Percentiles rank a stretch among this genome's conserved stretches.
Evolutionary conservation across 2,888 invertebrate species (phyloP).

Genomic region (Agriopis marginaria): DNA sequence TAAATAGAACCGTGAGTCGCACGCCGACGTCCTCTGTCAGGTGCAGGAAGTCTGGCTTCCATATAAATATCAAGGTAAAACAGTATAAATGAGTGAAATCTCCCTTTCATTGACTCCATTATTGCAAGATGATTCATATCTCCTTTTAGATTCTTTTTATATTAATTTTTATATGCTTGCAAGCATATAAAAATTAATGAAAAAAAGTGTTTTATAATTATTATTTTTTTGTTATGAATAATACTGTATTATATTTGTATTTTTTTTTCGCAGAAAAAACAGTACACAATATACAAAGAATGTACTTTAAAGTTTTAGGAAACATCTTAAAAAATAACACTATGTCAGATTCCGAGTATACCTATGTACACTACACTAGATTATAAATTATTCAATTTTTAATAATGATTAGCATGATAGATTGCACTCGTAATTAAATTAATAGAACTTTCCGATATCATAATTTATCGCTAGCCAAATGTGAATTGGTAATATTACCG

Average conservation of each 20-base stretch:
- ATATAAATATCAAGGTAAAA: conserved; percentile 81
- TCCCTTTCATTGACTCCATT: conserved; percentile 52
- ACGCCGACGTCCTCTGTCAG: conserved; percentile 66
- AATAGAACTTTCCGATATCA: conserved; percentile 8
- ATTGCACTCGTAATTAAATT: background rate
- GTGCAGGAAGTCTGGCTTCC: conserved; percentile 75
- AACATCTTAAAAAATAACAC: too few species aligned
- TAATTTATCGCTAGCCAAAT: conserved; percentile 2
- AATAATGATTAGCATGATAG: background rate
- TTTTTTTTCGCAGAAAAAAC: too few species aligned
- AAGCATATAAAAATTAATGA: background rate
- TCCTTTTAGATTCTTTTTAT: background rate
- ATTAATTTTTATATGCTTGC: background rate
- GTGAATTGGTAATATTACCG: conserved; percentile 1
- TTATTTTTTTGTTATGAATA: background rate
- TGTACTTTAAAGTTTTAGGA: too few species aligned
- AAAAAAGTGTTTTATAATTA: background rate
- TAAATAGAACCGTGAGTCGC: conserved; percentile 46
- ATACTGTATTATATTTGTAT: too few species aligned
- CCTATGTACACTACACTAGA: background rate
- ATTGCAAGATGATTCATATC: conserved; percentile 21
- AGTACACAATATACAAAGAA: too few species aligned
- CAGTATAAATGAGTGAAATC: conserved; percentile 62
- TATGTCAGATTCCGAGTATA: too few species aligned
- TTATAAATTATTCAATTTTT: background rate